Percentiles rank a stretch among this genome's conserved stretches.
phyloP scores from a whole-genome alignment of 2,888 invertebrate species.

The Sphecodes monilicornis region DNA sequence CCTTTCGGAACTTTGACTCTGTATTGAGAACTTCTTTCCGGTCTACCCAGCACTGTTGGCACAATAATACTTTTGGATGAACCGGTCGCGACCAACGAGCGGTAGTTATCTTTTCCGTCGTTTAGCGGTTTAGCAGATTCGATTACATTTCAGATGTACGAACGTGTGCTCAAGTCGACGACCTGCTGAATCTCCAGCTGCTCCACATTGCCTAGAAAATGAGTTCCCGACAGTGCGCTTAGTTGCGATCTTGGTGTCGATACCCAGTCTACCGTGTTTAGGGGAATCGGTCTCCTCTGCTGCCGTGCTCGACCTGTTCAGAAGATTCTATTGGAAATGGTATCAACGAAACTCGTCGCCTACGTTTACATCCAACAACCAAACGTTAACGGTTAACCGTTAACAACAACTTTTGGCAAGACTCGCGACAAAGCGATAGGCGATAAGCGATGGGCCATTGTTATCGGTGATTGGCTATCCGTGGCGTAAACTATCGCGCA shows the following conservation, averaged over 20 bases:
- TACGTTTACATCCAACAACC: background rate
- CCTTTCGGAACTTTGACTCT: constrained; percentile 90
- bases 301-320: constrained; percentile 17
- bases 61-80: background rate
- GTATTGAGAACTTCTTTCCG: constrained; percentile 90
- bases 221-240: constrained; percentile 89
- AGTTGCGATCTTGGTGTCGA: constrained; percentile 87
- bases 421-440: too few species aligned
- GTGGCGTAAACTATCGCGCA: too few species aligned
- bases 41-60: constrained; percentile 86
- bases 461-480: too few species aligned
- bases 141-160: constrained; percentile 75
- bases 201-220: constrained; percentile 89
- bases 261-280: constrained; percentile 87
- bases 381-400: too few species aligned
- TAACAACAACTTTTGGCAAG: too few species aligned
- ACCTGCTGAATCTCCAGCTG: constrained; percentile 92
- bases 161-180: constrained; percentile 91
- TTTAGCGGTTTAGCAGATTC: background rate
- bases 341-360: background rate
- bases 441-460: too few species aligned
- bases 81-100: background rate
- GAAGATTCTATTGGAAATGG: background rate
- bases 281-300: constrained; percentile 85
- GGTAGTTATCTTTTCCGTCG: background rate